Evolutionary conservation across 2,113 vertebrate species (phyloP), one percentile per base, ranked within the genome.

Genomic region (Anarrhichthys ocellatus): DNA sequence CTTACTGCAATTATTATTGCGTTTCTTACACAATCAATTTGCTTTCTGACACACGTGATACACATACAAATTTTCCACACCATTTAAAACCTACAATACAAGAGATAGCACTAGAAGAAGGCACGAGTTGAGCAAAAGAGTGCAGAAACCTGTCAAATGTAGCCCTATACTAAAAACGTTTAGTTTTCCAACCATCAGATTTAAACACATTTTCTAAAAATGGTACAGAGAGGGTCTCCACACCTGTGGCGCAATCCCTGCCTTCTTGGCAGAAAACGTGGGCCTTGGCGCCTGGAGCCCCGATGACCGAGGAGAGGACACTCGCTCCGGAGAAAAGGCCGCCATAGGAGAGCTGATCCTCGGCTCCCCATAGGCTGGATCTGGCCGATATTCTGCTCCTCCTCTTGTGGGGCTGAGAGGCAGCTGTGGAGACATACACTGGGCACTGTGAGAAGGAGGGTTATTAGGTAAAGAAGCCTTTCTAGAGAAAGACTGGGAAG

Each of bases 181-280:
- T 73, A 46, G 14, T 81, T 78, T 74, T 64, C 5, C 54, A 74
- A 72, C 22, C 22, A 38, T 9, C 56, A 73, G 50, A 46, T 85
- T 73, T 79, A 66, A 72, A 86, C 48, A 66, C 17, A 0, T 93
- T 93, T 90, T 70, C 80, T 91, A 92, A 86, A 97, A 97, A 92
- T 94, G 95, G 81, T 95, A 97, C 88, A 96, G 95, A 88, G 96
- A 96, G 85, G 98, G 98, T 93, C 95, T 99, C 98, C 98, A 99
- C 97, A 99, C 98, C 97, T 99, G 98, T 3, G 98, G 94, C 90
- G 96, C 95, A 66, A 99, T 97, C 71, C 98, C 98, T 2, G 96
- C 96, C 5, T 95, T 97, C 92, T 96, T 96, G 84, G 98, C 96
- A 84, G 97, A 99, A 95, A 98, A 99, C 20, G 95, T 97, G 18